These are phyloP conservation scores for Oreocharis arfaki DNA, from an alignment of 2,113 vertebrate genomes.

Conservation along the genomic window DNA sequence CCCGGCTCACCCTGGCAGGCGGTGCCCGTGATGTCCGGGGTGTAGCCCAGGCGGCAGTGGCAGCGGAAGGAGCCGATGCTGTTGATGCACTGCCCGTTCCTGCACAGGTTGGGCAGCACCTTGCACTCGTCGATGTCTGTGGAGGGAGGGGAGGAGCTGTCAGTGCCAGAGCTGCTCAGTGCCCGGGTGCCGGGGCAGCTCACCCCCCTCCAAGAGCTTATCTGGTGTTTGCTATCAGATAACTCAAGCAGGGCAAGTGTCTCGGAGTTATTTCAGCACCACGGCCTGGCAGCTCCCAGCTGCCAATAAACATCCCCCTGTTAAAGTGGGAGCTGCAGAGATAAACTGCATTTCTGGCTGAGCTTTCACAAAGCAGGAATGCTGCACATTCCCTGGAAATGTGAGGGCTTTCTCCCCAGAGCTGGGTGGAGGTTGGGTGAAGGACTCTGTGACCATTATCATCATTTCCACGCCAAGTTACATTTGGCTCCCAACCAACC, in stretches of 20 bases:
- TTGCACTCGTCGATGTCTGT: conserved; percentile 92
- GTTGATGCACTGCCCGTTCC: conserved; percentile 90
- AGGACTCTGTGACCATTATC: not conserved
- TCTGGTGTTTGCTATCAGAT: not conserved
- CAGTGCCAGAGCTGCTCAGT: not conserved
- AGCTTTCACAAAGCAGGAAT: not conserved
- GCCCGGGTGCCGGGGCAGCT: not conserved
- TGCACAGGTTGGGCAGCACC: conserved; percentile 85
- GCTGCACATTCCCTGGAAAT: not conserved
- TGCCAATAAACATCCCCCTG: not conserved
- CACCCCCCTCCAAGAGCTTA: fast-evolving
- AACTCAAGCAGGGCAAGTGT: not conserved
- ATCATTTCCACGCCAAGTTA: not conserved
- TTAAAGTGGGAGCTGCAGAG: not conserved
- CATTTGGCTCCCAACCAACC: not conserved
- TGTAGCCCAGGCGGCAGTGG: conserved; percentile 86
- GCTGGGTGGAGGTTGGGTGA: not conserved
- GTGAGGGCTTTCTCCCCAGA: not conserved
- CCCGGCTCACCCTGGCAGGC: conserved; percentile 80
- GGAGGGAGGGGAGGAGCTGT: not conserved
- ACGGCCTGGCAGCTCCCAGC: not conserved
- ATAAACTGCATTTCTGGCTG: not conserved
- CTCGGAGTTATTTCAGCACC: not conserved
- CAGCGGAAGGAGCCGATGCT: conserved; percentile 91
- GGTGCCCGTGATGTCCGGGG: conserved; percentile 76